A percentile compares a stretch with the other conserved stretches of the same genome.
phyloP scores from a whole-genome alignment of 2,113 vertebrate genomes.

The Larimichthys polyactis region DNA sequence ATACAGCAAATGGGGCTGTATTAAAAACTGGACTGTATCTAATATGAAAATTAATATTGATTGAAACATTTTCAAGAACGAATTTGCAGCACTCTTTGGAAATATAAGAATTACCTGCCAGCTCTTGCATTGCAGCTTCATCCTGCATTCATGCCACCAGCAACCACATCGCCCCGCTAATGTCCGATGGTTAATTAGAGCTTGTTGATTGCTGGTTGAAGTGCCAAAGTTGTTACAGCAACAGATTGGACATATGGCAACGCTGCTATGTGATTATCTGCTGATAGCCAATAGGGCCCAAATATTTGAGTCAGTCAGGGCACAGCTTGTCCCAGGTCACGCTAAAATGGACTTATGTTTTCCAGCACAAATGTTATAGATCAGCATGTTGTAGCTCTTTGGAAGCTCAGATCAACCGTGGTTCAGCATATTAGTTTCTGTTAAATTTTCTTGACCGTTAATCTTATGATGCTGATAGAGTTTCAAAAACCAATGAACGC shows the following conservation, averaged over 20 bases:
- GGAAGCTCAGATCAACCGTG: background rate
- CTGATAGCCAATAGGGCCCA: background rate
- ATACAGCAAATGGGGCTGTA: background rate
- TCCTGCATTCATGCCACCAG: background rate
- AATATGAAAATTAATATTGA: background rate
- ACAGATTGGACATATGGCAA: slow-evolving; percentile 20
- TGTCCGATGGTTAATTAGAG: slow-evolving; percentile 7
- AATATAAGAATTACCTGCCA: background rate
- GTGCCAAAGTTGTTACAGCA: slow-evolving; percentile 14
- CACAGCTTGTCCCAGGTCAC: slow-evolving; percentile 4
- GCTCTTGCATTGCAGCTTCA: background rate
- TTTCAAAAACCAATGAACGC: no score
- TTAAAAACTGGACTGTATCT: background rate
- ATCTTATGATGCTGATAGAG: no score
- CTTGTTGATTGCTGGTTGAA: slow-evolving; percentile 2
- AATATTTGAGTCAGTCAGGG: background rate
- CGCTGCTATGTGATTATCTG: slow-evolving; percentile 10
- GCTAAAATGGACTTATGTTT: background rate
- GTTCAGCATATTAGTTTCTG: no score
- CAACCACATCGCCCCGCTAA: background rate
- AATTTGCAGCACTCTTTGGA: no score
- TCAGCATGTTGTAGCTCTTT: background rate
- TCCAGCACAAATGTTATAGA: background rate
- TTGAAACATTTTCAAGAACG: background rate
- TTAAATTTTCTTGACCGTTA: no score